phyloP scores from a whole-genome alignment of 2,888 invertebrate species.

The Nemotelus nigrinus region DNA sequence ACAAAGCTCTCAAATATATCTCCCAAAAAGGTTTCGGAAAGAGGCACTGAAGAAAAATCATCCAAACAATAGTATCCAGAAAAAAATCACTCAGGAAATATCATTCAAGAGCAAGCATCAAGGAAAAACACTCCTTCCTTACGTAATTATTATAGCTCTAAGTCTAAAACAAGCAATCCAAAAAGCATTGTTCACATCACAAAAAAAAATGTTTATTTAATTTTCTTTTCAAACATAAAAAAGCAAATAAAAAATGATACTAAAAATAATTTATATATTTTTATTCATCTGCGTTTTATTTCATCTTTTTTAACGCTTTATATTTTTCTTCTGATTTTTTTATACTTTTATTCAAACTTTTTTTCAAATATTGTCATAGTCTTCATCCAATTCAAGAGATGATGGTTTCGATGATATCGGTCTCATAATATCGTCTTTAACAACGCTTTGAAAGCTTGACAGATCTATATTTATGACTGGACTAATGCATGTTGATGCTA shows the following conservation, averaged over 20 bases:
- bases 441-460: constrained; percentile 54
- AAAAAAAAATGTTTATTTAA: neutral
- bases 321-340: neutral
- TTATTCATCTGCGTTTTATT: neutral
- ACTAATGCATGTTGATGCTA: constrained; percentile 50
- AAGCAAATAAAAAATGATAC: constrained; percentile 30
- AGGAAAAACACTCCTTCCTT: too few relatives aligned
- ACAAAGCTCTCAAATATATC: too few relatives aligned
- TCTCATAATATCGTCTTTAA: constrained; percentile 45
- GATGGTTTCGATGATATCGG: neutral
- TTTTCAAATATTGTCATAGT: constrained; percentile 64
- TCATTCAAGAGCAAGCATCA: too few relatives aligned
- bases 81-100: too few relatives aligned
- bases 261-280: constrained; percentile 37
- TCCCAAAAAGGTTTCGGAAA: too few relatives aligned
- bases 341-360: neutral
- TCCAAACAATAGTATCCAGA: too few relatives aligned
- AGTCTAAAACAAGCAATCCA: too few relatives aligned
- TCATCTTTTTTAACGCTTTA: too few relatives aligned
- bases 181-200: neutral
- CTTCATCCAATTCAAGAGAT: constrained; percentile 63
- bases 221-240: constrained; percentile 43
- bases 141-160: too few relatives aligned
- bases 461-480: constrained; percentile 64
- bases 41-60: too few relatives aligned